Evolutionary conservation across 2,113 vertebrate species (phyloP).

Genomic region (Microcebus tavaratra): DNA sequence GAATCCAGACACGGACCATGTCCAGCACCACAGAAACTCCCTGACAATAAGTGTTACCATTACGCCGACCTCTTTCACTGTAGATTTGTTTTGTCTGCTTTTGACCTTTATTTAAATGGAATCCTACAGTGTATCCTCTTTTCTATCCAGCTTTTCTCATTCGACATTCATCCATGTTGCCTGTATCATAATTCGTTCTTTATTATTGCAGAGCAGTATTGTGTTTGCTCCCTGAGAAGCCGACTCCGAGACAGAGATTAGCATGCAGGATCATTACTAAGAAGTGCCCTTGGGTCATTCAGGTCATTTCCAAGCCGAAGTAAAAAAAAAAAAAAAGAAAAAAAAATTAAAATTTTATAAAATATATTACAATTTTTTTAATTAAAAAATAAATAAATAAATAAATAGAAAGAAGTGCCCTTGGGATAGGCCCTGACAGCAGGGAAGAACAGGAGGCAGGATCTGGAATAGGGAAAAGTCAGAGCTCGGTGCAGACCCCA

Average conservation of each 20-base stretch:
- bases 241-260: background rate
- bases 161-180: background rate
- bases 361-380: too few relatives aligned
- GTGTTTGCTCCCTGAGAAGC: background rate
- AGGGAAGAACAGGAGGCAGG: background rate
- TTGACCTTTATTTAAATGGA: background rate
- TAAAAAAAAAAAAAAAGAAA: too few relatives aligned
- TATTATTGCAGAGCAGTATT: background rate
- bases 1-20: background rate
- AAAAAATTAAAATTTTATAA: too few relatives aligned
- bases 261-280: background rate
- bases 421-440: background rate
- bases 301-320: too few relatives aligned
- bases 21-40: background rate
- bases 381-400: too few relatives aligned
- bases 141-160: background rate
- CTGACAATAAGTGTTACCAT: background rate
- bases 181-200: background rate
- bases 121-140: background rate
- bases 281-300: background rate
- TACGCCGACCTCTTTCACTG: background rate
- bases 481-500: background rate
- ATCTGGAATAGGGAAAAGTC: background rate
- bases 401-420: background rate
- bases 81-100: background rate